Evolutionary conservation across 2,113 vertebrate species (phyloP).

Genomic region (Indicator indicator): DNA sequence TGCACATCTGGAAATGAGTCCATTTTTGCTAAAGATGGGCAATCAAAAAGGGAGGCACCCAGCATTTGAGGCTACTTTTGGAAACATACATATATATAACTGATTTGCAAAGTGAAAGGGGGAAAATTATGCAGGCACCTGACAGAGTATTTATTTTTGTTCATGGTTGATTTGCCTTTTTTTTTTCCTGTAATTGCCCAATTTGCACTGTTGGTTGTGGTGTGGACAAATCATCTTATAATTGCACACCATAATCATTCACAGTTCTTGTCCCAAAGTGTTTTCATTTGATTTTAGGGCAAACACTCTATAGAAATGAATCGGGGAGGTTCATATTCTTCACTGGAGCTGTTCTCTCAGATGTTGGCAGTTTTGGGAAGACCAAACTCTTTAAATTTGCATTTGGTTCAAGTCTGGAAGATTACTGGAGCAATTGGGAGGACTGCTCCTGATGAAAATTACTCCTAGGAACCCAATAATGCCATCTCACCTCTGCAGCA

Average conservation of each 20-base stretch:
- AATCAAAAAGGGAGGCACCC: constrained; percentile 39
- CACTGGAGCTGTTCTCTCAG: constrained; percentile 23
- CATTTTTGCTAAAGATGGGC: neutral
- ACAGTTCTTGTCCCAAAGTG: constrained; percentile 49
- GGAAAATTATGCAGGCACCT: constrained; percentile 59
- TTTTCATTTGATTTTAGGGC: constrained; percentile 64
- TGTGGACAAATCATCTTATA: constrained; percentile 59
- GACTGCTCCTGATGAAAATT: constrained; percentile 11
- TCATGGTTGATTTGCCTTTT: constrained; percentile 46
- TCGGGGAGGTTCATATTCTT: neutral
- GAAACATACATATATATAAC: constrained; percentile 25
- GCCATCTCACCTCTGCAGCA: neutral
- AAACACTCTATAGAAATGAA: constrained; percentile 53
- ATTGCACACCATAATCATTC: constrained; percentile 61
- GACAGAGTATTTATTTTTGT: constrained; percentile 59
- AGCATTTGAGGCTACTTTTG: constrained; percentile 41
- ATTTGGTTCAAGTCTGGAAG: constrained; percentile 43
- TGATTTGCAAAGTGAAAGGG: constrained; percentile 41
- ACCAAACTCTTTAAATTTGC: constrained; percentile 42
- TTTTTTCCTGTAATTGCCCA: constrained; percentile 26
- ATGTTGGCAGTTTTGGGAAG: constrained; percentile 52
- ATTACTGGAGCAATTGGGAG: neutral
- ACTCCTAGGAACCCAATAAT: neutral
- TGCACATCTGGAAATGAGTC: constrained; percentile 30
- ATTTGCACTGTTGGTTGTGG: constrained; percentile 60